These are phyloP conservation scores for Brachyptera putata DNA, from an alignment of 2,888 invertebrate species.

Conservation along the genomic window DNA sequence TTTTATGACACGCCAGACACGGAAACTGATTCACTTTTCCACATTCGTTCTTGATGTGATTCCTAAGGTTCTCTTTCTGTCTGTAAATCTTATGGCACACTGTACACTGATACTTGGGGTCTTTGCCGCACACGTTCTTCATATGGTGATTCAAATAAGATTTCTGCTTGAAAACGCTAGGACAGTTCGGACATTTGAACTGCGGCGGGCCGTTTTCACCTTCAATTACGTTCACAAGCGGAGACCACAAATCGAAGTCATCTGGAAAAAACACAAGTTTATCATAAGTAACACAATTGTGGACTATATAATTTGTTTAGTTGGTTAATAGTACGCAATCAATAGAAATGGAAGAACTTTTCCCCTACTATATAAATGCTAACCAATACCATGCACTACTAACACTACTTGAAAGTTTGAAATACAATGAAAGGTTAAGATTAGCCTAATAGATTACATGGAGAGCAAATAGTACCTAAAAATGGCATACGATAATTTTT, in stretches of 20 bases:
- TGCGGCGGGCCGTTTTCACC: not conserved
- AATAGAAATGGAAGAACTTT: no score
- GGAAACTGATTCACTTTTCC: conserved; percentile 43
- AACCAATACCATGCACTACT: no score
- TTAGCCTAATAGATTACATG: no score
- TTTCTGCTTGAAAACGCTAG: conserved; percentile 24
- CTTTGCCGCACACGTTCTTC: conserved; percentile 43
- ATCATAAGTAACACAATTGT: no score
- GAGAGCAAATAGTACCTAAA: no score
- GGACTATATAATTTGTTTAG: no score
- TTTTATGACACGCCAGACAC: conserved; percentile 42
- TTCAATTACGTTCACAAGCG: not conserved
- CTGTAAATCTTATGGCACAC: conserved; percentile 44
- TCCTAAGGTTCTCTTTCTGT: conserved; percentile 42
- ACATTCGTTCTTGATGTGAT: conserved; percentile 40
- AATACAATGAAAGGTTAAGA: no score
- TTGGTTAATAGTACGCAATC: no score
- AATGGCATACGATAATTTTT: no score
- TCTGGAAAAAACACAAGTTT: not conserved
- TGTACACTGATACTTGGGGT: conserved; percentile 44
- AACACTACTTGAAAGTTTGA: no score
- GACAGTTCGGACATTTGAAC: conserved; percentile 27
- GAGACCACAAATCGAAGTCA: not conserved
- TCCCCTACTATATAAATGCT: no score
- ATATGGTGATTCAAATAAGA: conserved; percentile 28